Percentiles rank a stretch among this genome's conserved stretches.
phyloP scores from a whole-genome alignment of 2,113 vertebrate genomes.

The Ammodytes dubius region DNA sequence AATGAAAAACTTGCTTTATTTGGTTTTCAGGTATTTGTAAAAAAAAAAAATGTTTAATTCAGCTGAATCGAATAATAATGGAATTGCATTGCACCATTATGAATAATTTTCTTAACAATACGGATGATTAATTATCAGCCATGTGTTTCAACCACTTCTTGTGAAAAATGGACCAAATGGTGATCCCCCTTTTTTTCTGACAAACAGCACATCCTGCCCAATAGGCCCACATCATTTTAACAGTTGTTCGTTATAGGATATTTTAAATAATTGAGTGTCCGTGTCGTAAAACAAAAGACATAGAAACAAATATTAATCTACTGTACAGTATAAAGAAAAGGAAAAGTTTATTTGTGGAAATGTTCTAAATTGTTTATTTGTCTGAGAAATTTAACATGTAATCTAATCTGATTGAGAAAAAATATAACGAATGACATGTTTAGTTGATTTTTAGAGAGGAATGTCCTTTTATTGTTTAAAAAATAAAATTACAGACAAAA shows the following conservation, averaged over 20 bases:
- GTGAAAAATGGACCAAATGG: background rate
- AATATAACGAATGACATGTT: background rate
- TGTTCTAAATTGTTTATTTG: background rate
- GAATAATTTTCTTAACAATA: background rate
- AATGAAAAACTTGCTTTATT: background rate
- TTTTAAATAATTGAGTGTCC: background rate
- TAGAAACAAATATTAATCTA: background rate
- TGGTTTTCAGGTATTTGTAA: background rate
- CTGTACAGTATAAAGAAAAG: too few relatives aligned
- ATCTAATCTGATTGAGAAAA: background rate
- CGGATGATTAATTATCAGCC: background rate
- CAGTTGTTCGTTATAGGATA: background rate
- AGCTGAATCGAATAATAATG: background rate
- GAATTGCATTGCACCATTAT: background rate
- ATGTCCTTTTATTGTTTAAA: background rate
- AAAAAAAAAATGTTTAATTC: background rate
- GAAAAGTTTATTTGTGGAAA: background rate
- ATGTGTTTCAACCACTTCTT: background rate
- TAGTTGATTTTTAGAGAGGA: background rate
- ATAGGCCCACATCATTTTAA: background rate
- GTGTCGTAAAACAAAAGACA: background rate
- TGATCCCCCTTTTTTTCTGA: background rate
- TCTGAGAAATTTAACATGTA: background rate
- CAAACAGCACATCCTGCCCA: background rate
- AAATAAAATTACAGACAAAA: background rate